Conservation (phyloP, 2,888 invertebrate genomes). For the Hirtodrosophila histrioides region DNA sequence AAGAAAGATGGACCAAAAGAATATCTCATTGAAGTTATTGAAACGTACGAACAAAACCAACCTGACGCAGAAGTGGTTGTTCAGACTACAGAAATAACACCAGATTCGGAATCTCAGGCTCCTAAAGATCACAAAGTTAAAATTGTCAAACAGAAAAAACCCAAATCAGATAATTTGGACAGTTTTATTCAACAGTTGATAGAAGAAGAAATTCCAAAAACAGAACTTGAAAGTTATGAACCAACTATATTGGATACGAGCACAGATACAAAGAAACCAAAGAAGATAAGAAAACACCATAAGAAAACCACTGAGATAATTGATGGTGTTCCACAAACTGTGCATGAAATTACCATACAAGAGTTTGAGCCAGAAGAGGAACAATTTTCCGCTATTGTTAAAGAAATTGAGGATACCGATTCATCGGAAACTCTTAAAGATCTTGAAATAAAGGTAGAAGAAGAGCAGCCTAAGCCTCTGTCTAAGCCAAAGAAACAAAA, state of each 20-base stretch:
- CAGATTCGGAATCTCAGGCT: slow-evolving; percentile 37
- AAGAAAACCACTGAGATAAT: slow-evolving; percentile 77
- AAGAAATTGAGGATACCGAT: slow-evolving; percentile 15
- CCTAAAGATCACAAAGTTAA: slow-evolving; percentile 56
- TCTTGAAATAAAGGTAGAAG: slow-evolving; percentile 61
- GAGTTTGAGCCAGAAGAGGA: slow-evolving; percentile 67
- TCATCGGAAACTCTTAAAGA: slow-evolving; percentile 32
- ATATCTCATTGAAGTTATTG: slow-evolving; percentile 83
- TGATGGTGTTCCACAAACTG: slow-evolving; percentile 71
- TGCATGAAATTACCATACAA: slow-evolving; percentile 74
- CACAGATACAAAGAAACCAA: slow-evolving; percentile 75
- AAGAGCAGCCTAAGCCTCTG: slow-evolving; percentile 35
- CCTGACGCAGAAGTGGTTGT: slow-evolving; percentile 84
- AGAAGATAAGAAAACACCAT: slow-evolving; percentile 81
- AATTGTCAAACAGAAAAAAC: slow-evolving; percentile 76
- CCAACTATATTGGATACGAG: slow-evolving; percentile 77
- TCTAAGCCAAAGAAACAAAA: slow-evolving; percentile 72
- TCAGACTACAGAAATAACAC: slow-evolving; percentile 82
- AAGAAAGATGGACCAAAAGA: slow-evolving; percentile 84
- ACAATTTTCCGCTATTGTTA: slow-evolving; percentile 17
- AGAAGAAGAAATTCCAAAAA: slow-evolving; percentile 81
- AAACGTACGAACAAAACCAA: slow-evolving; percentile 83
- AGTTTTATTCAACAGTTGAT: slow-evolving; percentile 79
- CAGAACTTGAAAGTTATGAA: slow-evolving; percentile 83
- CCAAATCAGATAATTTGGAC: slow-evolving; percentile 74